Evolutionary conservation across 2,113 vertebrate species (phyloP), one percentile per base, ranked within the genome.

Genomic region (Oncorhynchus gorbuscha): DNA sequence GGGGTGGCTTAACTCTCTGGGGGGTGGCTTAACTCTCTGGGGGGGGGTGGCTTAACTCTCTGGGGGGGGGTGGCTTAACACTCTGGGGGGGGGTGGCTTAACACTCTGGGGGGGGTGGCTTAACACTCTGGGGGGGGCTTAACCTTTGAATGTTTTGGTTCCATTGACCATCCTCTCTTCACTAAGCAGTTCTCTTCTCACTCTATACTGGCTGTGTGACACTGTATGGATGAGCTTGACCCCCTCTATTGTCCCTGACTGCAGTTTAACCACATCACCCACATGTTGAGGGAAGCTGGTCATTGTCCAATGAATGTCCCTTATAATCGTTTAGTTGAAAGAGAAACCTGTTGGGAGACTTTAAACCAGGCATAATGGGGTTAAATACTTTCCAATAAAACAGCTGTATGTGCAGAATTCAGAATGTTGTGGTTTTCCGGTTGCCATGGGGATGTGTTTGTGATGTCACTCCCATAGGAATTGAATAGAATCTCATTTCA

Each of bases 231-330:
- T 30, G 48, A 64, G 69, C 69, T 67, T 35, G 1, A 35, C 32
- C 72, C 68, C 26, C 69, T 58, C 69, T 69, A 72, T 82, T 78
- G 80, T 82, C 66, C 30, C 35, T 69, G 16, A 5, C 22, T 59
- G 35, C 69, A 30, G 28, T 49, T 64, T 28, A 65, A 64, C 28
- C 75, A 28, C 55, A 4, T 48, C 69, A 55, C 35, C 30, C 58
- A 20, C 49, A 16, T 20, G 67, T 28, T 72, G 70, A 58, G 51
- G n/a, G 32, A 69, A 20, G 70, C 51, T 39, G 74, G 48, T 39
- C 67, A 69, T 62, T 62, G 59, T 49, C 9, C 62, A 49, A 61
- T 78, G 62, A 64, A 71, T 49, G 67, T 6, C 58, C 66, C 8
- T 74, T 78, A 76, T 69, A 67, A 71, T 78, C 12, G 16, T 8